A percentile compares a stretch with the other conserved stretches of the same genome.
Conservation (phyloP, 2,113 vertebrate genomes). For the Erythrolamprus reginae region DNA sequence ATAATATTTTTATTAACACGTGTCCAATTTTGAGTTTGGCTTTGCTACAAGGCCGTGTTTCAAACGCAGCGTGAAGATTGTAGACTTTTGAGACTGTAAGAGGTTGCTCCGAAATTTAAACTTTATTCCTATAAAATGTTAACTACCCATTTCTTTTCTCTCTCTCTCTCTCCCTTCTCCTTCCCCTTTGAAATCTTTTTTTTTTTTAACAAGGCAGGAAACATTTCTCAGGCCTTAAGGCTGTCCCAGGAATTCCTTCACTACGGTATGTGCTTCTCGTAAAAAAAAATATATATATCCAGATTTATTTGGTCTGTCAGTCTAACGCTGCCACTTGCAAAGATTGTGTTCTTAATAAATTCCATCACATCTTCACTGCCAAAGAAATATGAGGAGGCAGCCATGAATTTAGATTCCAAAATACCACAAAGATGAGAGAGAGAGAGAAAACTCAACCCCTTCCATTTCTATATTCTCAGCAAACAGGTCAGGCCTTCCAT, state of each 20-base stretch:
- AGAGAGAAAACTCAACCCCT: background rate
- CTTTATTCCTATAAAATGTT: background rate
- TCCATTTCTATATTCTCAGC: background rate
- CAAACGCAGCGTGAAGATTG: background rate
- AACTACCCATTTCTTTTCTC: background rate
- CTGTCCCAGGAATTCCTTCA: conserved; percentile 86
- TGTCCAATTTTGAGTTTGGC: background rate
- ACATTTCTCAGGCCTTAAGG: conserved; percentile 80
- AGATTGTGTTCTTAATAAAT: background rate
- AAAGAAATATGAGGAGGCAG: background rate
- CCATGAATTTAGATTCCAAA: background rate
- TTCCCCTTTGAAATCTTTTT: conserved; percentile 9
- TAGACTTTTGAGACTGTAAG: background rate
- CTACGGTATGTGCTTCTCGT: conserved; percentile 71
- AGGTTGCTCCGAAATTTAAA: background rate
- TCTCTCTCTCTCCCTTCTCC: background rate
- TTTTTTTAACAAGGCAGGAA: conserved; percentile 77
- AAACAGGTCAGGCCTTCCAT: background rate
- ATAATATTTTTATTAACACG: background rate
- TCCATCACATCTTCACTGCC: background rate
- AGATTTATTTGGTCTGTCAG: background rate
- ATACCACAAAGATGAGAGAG: background rate
- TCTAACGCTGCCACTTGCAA: background rate
- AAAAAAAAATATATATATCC: background rate
- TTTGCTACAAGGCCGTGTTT: background rate